Conservation (phyloP, 2,888 invertebrate species). For the Heliconius ethilla region DNA sequence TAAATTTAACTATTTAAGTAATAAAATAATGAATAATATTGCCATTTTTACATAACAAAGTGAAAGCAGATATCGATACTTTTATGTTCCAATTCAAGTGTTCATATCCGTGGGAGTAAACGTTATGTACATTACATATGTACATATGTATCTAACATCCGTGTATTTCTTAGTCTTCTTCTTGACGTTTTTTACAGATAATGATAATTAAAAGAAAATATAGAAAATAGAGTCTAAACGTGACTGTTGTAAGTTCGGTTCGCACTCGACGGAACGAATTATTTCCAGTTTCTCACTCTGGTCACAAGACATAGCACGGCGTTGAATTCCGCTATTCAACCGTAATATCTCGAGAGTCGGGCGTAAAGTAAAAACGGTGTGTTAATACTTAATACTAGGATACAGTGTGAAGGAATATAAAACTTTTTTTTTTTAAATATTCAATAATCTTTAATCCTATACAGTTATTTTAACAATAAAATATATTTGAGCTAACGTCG, state of each 20-base stretch:
- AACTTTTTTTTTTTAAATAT: background rate
- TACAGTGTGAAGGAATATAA: background rate
- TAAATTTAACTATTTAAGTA: too few species aligned
- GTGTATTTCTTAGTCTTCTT: background rate
- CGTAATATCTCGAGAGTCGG: too few species aligned
- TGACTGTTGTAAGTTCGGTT: background rate
- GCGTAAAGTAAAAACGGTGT: background rate
- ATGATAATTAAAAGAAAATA: background rate
- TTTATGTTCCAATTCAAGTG: constrained; percentile 3
- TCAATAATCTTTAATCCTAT: background rate
- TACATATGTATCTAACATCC: constrained; percentile 1
- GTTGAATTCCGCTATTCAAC: too few species aligned
- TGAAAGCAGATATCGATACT: background rate
- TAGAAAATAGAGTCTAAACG: background rate
- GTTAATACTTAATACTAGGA: background rate
- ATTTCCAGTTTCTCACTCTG: too few species aligned
- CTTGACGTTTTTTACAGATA: background rate
- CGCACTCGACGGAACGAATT: too few species aligned
- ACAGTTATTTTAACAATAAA: background rate
- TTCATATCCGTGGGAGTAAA: constrained; percentile 11
- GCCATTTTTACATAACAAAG: background rate
- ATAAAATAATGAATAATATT: background rate
- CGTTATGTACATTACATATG: background rate
- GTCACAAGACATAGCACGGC: too few species aligned
- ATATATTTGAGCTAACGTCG: constrained; percentile 5